Evolutionary conservation across 2,113 vertebrate species (phyloP).

Genomic region (Austrofundulus limnaeus): DNA sequence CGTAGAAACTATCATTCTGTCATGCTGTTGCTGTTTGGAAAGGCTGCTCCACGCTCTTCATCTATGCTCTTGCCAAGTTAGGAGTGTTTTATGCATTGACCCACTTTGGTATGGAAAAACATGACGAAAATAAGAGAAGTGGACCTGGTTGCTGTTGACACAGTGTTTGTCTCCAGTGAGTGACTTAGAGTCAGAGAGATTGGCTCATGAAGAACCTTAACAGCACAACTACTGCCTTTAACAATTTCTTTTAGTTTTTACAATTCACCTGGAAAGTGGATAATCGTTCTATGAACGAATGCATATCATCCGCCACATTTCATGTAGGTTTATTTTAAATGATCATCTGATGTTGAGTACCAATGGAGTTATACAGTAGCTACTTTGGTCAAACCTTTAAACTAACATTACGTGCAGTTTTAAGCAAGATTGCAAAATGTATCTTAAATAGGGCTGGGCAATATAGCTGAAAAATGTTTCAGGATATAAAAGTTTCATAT

Average conservation of each 20-base stretch:
- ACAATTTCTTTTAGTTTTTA: conserved; percentile 14
- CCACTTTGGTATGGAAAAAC: conserved; percentile 78
- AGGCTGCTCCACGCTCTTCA: conserved; percentile 65
- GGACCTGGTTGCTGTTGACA: conserved; percentile 60
- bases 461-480: too few species aligned
- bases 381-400: too few species aligned
- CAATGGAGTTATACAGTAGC: too few species aligned
- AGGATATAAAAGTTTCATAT: too few species aligned
- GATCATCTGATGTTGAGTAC: too few species aligned
- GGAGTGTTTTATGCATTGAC: conserved; percentile 80
- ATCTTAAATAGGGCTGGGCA: too few species aligned
- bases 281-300: conserved; percentile 9
- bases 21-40: conserved; percentile 72
- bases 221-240: conserved; percentile 4
- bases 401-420: too few species aligned
- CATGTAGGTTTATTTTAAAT: too few species aligned
- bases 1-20: conserved; percentile 54
- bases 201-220: conserved; percentile 38
- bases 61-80: conserved; percentile 65
- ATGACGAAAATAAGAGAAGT: conserved; percentile 36
- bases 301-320: too few species aligned
- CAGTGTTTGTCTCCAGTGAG: conserved; percentile 50
- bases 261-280: conserved; percentile 5
- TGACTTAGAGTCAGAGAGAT: conserved; percentile 23
- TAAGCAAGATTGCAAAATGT: too few species aligned